phyloP scores from a whole-genome alignment of 2,113 vertebrate species.

The Cariama cristata region DNA sequence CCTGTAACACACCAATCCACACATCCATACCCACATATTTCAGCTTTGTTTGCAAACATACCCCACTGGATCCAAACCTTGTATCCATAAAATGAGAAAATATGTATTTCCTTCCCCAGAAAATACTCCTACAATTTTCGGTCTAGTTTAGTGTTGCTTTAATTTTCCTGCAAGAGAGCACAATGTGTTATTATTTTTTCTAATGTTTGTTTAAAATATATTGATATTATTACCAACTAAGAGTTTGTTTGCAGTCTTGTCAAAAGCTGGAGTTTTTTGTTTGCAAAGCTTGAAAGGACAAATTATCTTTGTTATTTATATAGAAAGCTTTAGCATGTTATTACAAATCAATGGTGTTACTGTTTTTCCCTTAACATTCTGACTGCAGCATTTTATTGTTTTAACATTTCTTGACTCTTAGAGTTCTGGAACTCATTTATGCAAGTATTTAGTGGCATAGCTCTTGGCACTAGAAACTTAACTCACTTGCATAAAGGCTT shows the following conservation, averaged over 20 bases:
- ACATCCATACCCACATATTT: neutral
- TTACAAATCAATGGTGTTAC: neutral
- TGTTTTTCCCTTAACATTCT: neutral
- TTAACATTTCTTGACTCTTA: neutral
- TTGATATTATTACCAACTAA: neutral
- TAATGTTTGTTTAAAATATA: neutral
- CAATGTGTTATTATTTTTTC: neutral
- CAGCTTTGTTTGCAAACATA: neutral
- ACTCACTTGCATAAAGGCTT: neutral
- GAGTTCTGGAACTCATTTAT: neutral
- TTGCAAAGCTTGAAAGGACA: neutral
- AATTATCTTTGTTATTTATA: neutral
- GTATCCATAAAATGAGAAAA: neutral
- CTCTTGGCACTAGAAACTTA: neutral
- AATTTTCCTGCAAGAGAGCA: neutral
- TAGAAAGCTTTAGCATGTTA: neutral
- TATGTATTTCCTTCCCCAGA: neutral
- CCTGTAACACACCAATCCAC: neutral
- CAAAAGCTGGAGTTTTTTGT: neutral
- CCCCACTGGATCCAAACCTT: neutral
- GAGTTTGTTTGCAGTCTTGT: neutral
- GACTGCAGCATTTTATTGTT: neutral
- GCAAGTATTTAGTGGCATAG: neutral
- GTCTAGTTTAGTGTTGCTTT: neutral
- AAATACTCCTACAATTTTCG: neutral